Evolutionary conservation across 2,113 vertebrate genomes (phyloP).

Genomic region (Gymnorhina tibicen): DNA sequence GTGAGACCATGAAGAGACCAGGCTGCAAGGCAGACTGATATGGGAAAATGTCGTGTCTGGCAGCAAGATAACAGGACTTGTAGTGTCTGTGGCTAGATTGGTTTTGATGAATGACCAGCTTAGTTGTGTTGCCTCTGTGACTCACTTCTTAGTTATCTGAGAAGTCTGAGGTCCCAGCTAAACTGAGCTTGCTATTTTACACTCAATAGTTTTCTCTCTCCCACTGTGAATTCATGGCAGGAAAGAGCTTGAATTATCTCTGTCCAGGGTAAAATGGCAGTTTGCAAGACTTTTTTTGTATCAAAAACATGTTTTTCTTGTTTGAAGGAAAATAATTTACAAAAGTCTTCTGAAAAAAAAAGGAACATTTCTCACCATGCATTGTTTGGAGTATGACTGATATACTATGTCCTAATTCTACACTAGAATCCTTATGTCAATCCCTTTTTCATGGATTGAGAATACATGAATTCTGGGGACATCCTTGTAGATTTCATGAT

Average conservation of each 20-base stretch:
- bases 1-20: not conserved
- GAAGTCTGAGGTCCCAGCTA: not conserved
- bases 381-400: not conserved
- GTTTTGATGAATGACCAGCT: conserved; percentile 68
- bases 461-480: not conserved
- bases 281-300: not conserved
- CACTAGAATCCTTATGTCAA: not conserved
- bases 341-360: not conserved
- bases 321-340: not conserved
- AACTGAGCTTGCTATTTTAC: not conserved
- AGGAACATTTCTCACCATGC: not conserved
- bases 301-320: not conserved
- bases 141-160: conserved; percentile 51
- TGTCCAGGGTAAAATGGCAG: not conserved
- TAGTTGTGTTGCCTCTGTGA: conserved; percentile 49
- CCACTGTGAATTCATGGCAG: not conserved
- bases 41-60: conserved; percentile 62
- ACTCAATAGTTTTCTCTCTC: not conserved
- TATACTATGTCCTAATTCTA: fast-evolving
- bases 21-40: conserved; percentile 46
- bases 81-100: conserved; percentile 46
- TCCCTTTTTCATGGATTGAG: not conserved
- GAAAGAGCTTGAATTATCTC: not conserved
- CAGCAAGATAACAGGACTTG: conserved; percentile 45
- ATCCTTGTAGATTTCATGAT: not conserved